Percentiles rank a stretch among this genome's conserved stretches.
Conservation (phyloP, 2,888 invertebrate species). For the Anaspis maculata region DNA sequence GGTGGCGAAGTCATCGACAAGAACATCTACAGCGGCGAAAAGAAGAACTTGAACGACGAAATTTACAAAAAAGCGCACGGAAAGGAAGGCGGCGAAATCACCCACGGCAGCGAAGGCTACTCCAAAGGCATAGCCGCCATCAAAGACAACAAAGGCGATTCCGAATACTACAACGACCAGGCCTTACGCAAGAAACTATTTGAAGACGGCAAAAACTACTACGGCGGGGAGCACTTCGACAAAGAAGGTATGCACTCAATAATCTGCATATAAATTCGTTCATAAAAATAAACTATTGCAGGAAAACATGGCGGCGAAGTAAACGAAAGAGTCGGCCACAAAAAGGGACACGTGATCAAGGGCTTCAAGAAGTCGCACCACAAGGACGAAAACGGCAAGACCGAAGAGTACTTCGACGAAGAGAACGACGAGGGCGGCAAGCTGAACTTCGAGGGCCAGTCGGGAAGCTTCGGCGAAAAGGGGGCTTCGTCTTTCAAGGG, state of each 20-base stretch:
- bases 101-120: slow-evolving; percentile 51
- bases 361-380: slow-evolving; percentile 60
- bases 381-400: slow-evolving; percentile 58
- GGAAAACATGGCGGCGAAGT: slow-evolving; percentile 49
- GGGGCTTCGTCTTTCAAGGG: slow-evolving; percentile 51
- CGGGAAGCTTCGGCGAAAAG: slow-evolving; percentile 51
- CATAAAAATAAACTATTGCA: slow-evolving; percentile 9
- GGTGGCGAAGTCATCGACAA: slow-evolving; percentile 46
- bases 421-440: slow-evolving; percentile 56
- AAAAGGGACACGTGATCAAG: slow-evolving; percentile 57
- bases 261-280: background rate
- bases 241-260: slow-evolving; percentile 44
- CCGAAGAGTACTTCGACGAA: slow-evolving; percentile 58
- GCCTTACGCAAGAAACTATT: slow-evolving; percentile 51
- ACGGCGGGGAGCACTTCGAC: slow-evolving; percentile 50
- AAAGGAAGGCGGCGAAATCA: slow-evolving; percentile 48
- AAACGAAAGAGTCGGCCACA: slow-evolving; percentile 51
- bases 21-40: slow-evolving; percentile 49
- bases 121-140: slow-evolving; percentile 46
- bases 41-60: slow-evolving; percentile 50
- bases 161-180: slow-evolving; percentile 49
- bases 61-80: slow-evolving; percentile 49
- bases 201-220: slow-evolving; percentile 52
- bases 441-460: slow-evolving; percentile 48
- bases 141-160: slow-evolving; percentile 40